Evolutionary conservation across 1,140 invertebrate genomes (phyloP), one percentile per base, ranked within the genome.

Genomic region (Drosophila jambulina): DNA sequence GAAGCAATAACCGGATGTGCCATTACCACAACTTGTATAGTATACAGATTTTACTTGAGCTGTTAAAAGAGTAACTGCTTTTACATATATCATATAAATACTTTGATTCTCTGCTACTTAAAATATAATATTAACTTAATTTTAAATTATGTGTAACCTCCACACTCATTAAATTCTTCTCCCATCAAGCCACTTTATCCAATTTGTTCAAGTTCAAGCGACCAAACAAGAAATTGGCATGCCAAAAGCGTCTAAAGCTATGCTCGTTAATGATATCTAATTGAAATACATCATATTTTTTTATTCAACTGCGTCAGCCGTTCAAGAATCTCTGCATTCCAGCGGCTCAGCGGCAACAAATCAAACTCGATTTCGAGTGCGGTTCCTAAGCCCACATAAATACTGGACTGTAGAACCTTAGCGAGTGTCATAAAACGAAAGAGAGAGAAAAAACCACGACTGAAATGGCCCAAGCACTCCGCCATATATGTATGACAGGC

Each of bases 401-500:
- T 49, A 32, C 65, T 38, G 51, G 21, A 36, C 29, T 38, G 57
- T 60, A 59, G 68, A 72, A 60, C 43, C 67, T 34, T 49, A 72
- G 53, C 65, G 51, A 78, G 60, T 71, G 45, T 43, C 71, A 46
- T 53, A 40, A 76, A 70, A 32, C 25, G 48, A 51, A 51, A 21
- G 21, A 23, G 21, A n/a, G 12, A 56, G 25, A 42, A 8, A n/a
- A 2, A n/a, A 3, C 29, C 2, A 40, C 42, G 40, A 40, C 38
- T 48, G 21, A 69, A 70, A 70, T 70, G 46, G 67, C 62, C 62
- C 67, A 70, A 23, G 38, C 67, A 69, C 63, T 69, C 46, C 38
- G 67, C 42, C 79, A 68, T 74, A 68, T 42, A 69, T 72, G 78
- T 80, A 72, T 62, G 78, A 77, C 64, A 53, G 64, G 27, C 78